These are phyloP conservation scores for Pterostichus madidus DNA, from an alignment of 2,888 invertebrate species.

Conservation along the genomic window DNA sequence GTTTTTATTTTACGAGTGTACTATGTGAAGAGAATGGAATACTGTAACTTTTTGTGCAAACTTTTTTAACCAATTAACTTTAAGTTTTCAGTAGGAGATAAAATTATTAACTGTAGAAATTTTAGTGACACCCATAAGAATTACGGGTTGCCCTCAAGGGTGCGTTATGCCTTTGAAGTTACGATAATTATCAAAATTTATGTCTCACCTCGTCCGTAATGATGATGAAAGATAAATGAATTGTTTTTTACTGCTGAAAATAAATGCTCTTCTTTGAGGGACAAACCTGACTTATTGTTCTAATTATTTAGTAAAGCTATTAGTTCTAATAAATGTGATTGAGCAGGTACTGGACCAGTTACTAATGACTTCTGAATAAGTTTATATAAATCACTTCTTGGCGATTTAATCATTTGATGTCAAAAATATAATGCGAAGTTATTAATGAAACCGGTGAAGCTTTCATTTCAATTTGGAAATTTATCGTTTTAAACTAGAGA, in stretches of 20 bases:
- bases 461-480: constrained; percentile 27
- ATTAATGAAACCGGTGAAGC: constrained; percentile 39
- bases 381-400: constrained; percentile 17
- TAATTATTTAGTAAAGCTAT: constrained; percentile 1
- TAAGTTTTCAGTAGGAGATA: background rate
- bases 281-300: constrained; percentile 3
- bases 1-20: no score
- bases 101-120: constrained; percentile 15
- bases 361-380: constrained; percentile 34
- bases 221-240: background rate
- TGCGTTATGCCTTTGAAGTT: background rate
- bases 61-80: background rate
- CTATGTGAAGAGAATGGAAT: background rate
- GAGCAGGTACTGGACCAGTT: constrained; percentile 6
- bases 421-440: constrained; percentile 37
- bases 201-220: background rate
- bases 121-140: background rate
- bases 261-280: background rate
- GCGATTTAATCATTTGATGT: constrained; percentile 37
- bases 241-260: background rate
- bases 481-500: constrained; percentile 26
- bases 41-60: background rate
- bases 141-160: background rate
- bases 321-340: background rate
- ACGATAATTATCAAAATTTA: constrained; percentile 1